phyloP scores from a whole-genome alignment of 2,797 vertebrate species.

The Thamnophis elegans region DNA sequence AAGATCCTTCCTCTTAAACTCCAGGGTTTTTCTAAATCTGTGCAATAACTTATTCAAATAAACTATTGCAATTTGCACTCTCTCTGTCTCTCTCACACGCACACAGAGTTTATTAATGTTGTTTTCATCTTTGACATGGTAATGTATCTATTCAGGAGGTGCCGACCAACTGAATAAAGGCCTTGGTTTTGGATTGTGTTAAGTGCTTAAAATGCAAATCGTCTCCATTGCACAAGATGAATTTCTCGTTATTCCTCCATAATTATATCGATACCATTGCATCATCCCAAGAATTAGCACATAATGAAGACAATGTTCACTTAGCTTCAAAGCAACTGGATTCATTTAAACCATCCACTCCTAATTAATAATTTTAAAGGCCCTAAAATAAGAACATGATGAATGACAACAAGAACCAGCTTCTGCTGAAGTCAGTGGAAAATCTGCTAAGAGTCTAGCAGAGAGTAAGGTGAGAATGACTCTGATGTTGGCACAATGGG shows the following conservation, averaged over 20 bases:
- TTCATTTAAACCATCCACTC: conserved; percentile 47
- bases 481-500: background rate
- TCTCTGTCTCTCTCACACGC: background rate
- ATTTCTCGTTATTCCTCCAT: conserved; percentile 43
- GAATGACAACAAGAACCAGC: background rate
- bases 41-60: conserved; percentile 7
- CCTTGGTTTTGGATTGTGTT: conserved; percentile 48
- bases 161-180: conserved; percentile 38
- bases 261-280: conserved; percentile 58
- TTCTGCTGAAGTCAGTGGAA: conserved; percentile 34
- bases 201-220: conserved; percentile 58
- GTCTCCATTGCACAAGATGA: conserved; percentile 51
- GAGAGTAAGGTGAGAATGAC: background rate
- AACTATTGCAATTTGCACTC: conserved; percentile 26
- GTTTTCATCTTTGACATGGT: conserved; percentile 26
- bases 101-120: conserved; percentile 28
- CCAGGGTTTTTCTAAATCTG: background rate
- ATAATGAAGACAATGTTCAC: conserved; percentile 46
- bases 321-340: conserved; percentile 57
- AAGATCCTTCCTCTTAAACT: background rate
- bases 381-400: conserved; percentile 10
- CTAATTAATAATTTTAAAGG: conserved; percentile 39
- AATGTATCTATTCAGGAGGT: conserved; percentile 30
- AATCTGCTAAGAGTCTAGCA: background rate
- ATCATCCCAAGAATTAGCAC: conserved; percentile 55